Evolutionary conservation across 2,113 vertebrate genomes (phyloP).

Genomic region (Anas platyrhynchos): DNA sequence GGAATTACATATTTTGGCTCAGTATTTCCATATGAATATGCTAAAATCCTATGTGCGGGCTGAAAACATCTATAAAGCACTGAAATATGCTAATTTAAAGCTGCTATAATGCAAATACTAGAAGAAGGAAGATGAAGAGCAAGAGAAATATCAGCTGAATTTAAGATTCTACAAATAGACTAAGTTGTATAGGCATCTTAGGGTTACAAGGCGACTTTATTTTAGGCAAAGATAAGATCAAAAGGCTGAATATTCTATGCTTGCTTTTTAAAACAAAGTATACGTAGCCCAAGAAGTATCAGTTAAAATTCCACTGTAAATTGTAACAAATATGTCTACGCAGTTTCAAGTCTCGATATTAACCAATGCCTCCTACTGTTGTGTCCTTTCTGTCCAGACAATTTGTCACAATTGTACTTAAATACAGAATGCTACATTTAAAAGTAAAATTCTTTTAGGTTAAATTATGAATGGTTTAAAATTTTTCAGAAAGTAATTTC

Average conservation of each 20-base stretch:
- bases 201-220: not conserved
- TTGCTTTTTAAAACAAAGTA: not conserved
- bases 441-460: not conserved
- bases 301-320: not conserved
- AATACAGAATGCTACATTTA: not conserved
- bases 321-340: not conserved
- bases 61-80: not conserved
- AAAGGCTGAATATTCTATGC: not conserved
- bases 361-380: not conserved
- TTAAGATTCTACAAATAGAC: not conserved
- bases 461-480: not conserved
- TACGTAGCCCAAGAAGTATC: not conserved
- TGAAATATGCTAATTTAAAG: not conserved
- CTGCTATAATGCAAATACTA: not conserved
- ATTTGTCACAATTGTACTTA: not conserved
- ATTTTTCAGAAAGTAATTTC: not conserved
- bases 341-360: not conserved
- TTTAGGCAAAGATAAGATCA: not conserved
- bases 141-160: not conserved
- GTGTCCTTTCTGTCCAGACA: not conserved
- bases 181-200: not conserved
- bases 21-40: not conserved
- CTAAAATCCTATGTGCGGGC: not conserved
- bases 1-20: not conserved
- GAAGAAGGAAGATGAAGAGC: not conserved